A percentile compares a stretch with the other conserved stretches of the same genome.
These are phyloP conservation scores for Oxystoma pomonae DNA, from an alignment of 2,888 invertebrate genomes.

Conservation along the genomic window DNA sequence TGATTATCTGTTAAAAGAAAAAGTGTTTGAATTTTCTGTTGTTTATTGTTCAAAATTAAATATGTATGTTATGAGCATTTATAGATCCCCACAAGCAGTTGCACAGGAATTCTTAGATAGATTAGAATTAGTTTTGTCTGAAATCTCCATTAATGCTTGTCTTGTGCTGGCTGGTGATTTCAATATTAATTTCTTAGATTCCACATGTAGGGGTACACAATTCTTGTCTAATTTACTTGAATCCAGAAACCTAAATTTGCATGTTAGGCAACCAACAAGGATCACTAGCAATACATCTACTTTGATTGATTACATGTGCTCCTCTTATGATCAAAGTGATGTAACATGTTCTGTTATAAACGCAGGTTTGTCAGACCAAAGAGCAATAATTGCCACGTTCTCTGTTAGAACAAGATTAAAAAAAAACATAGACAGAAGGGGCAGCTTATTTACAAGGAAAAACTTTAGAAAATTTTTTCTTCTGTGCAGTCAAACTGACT, in stretches of 20 bases:
- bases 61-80: background rate
- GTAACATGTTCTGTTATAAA: background rate
- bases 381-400: background rate
- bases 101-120: background rate
- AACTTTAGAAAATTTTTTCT: background rate
- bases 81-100: conserved; percentile 4
- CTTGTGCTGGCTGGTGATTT: background rate
- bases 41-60: conserved; percentile 6
- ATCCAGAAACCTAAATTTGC: background rate
- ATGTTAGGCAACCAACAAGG: conserved; percentile 5
- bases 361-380: background rate
- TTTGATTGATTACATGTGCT: conserved; percentile 6
- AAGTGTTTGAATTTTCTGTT: conserved; percentile 4
- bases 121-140: background rate
- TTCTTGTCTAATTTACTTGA: conserved; percentile 1
- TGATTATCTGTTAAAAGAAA: conserved; percentile 1
- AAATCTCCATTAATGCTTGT: background rate
- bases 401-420: background rate
- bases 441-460: background rate
- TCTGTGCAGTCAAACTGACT: background rate
- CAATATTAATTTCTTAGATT: background rate
- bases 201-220: background rate
- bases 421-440: background rate
- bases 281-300: background rate
- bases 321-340: conserved; percentile 1